Evolutionary conservation across 2,113 vertebrate genomes (phyloP), one percentile per base, ranked within the genome.

Genomic region (Rafetus swinhoei): DNA sequence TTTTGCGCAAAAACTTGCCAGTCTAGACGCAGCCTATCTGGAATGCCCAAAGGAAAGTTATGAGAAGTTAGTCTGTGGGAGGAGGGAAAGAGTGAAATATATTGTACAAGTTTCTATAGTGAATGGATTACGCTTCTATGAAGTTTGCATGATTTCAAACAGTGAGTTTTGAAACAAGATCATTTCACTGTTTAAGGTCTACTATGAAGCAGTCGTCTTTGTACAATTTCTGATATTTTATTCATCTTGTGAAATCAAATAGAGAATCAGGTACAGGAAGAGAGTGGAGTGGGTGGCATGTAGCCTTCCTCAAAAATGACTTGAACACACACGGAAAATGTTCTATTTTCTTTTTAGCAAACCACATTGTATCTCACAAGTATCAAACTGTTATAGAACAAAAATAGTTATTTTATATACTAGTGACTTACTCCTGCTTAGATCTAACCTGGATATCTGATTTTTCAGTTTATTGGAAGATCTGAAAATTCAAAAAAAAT

Each of bases 291-390:
- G 45, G 45, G 45, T 45, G 45, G 45, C 45, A 45, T 45, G 15
- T 29, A 22, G 84, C 1, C 4, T 82, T 84, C 65, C 27, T 50
- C 9, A 57, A 83, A 6, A 7, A 77, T 74, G 4, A 54, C 3
- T 7, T 81, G 22, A 39, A 18, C 65, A 54, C 6, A 21, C 88
- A 4, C 13, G 15, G 57, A 7, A 32, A 6, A 3, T 35, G 6
- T n/a, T 3, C 6, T 1, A 27, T 13, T 6, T 60, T 83, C 35
- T 82, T 60, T 56, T 12, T 8, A 39, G 14, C 39, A 9, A 9
- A 7, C 29, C 4, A 0, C 50, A 2, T 32, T 1, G 0, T 74
- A 4, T 88, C 81, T 21, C 82, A 86, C 16, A 50, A 4, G 4
- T 16, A 50, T 2, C 2, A 1, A 65, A 35, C 10, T 22, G 1